Conservation (phyloP, 2,113 vertebrate genomes). For the Meriones unguiculatus region DNA sequence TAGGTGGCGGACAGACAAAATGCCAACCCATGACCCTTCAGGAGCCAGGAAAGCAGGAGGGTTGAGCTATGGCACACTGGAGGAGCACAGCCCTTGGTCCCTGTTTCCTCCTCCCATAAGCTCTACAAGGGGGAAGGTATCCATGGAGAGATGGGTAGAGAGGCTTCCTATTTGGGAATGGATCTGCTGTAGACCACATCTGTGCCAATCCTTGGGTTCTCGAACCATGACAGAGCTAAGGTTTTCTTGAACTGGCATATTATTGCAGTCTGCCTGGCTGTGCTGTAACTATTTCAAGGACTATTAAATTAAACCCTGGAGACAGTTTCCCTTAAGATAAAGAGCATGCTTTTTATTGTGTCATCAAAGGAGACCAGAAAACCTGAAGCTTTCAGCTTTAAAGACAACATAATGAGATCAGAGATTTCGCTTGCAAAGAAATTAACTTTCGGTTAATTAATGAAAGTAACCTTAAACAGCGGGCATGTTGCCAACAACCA, state of each 20-base stretch:
- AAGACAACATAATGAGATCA: slow-evolving; percentile 86
- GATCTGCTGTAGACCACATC: slow-evolving; percentile 9
- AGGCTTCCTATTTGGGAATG: neutral
- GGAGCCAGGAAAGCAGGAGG: neutral
- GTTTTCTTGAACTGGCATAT: slow-evolving; percentile 72
- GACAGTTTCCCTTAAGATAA: slow-evolving; percentile 78
- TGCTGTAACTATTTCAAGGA: slow-evolving; percentile 81
- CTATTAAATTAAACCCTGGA: slow-evolving; percentile 79
- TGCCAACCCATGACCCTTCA: neutral
- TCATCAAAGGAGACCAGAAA: slow-evolving; percentile 83
- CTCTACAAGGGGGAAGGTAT: accelerated
- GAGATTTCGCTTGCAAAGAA: slow-evolving; percentile 85
- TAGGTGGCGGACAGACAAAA: neutral
- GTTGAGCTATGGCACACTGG: neutral
- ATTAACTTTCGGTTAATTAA: slow-evolving; percentile 88
- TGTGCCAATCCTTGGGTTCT: slow-evolving; percentile 20
- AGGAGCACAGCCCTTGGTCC: neutral
- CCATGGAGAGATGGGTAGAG: neutral
- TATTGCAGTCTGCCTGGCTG: slow-evolving; percentile 70
- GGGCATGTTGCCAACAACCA: slow-evolving; percentile 82
- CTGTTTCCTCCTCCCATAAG: neutral
- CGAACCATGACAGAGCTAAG: slow-evolving; percentile 58
- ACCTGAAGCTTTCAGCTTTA: slow-evolving; percentile 82
- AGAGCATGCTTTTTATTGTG: slow-evolving; percentile 79
- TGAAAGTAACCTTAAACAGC: slow-evolving; percentile 87